phyloP scores from a whole-genome alignment of 2,113 vertebrate species.

The Halichoerus grypus region DNA sequence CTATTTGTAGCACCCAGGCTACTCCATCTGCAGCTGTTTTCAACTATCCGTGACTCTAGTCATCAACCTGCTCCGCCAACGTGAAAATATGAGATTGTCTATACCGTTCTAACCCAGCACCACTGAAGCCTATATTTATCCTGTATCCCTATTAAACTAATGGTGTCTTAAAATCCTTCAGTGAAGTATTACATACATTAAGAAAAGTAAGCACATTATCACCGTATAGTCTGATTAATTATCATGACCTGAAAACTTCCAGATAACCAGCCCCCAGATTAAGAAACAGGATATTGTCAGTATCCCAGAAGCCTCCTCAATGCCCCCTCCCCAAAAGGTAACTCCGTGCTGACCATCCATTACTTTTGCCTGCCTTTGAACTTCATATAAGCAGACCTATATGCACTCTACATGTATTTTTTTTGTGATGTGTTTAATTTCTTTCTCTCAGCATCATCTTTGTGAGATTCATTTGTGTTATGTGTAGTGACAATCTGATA shows the following conservation, averaged over 20 bases:
- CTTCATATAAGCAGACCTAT: not conserved
- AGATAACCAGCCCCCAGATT: not conserved
- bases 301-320: not conserved
- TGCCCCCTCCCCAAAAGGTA: not conserved
- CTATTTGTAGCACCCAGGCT: not conserved
- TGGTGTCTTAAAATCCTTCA: not conserved
- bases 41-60: not conserved
- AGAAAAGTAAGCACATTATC: not conserved
- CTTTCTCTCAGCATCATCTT: not conserved
- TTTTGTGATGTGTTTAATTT: not conserved
- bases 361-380: not conserved
- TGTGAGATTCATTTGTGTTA: not conserved
- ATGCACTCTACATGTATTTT: not conserved
- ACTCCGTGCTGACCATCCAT: not conserved
- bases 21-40: not conserved
- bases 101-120: not conserved
- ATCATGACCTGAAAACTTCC: not conserved
- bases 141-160: not conserved
- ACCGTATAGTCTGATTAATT: not conserved
- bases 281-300: not conserved
- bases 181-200: not conserved
- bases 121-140: not conserved
- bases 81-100: not conserved
- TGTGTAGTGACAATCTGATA: not conserved
- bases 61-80: not conserved